phyloP scores from a whole-genome alignment of 2,888 invertebrate species.

The Phlogophora meticulosa region DNA sequence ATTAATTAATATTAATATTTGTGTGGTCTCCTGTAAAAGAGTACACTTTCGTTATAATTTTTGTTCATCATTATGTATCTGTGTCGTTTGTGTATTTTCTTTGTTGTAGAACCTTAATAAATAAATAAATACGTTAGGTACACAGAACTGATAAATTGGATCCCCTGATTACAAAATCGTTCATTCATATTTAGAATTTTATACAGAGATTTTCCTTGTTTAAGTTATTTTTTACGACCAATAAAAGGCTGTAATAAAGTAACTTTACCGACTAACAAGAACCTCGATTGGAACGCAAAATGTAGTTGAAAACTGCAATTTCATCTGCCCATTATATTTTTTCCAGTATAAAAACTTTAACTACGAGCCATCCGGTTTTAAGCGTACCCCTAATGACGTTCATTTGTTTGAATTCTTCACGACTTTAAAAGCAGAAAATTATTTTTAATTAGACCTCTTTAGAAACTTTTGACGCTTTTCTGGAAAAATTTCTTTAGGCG shows the following conservation, averaged over 20 bases:
- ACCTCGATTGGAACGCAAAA: neutral
- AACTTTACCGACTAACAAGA: neutral
- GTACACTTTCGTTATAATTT: too few species aligned
- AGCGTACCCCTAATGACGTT: slow-evolving; percentile 41
- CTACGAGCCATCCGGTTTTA: slow-evolving; percentile 29
- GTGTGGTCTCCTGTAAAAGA: too few species aligned
- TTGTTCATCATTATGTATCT: too few species aligned
- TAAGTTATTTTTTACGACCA: neutral
- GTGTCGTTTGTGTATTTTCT: too few species aligned
- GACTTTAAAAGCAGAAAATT: slow-evolving; percentile 40
- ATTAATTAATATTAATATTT: too few species aligned
- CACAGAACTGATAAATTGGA: too few species aligned
- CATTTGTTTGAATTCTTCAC: slow-evolving; percentile 52
- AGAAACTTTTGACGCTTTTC: slow-evolving; percentile 32
- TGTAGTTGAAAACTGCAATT: slow-evolving; percentile 15
- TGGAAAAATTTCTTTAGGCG: slow-evolving; percentile 13
- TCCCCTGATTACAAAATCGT: neutral
- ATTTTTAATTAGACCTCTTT: slow-evolving; percentile 57
- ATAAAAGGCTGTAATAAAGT: neutral
- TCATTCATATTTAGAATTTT: too few species aligned
- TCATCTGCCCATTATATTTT: slow-evolving; percentile 1
- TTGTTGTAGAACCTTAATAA: too few species aligned
- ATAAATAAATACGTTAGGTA: too few species aligned
- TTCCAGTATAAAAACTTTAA: slow-evolving; percentile 24
- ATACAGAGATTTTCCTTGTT: neutral